Evolutionary conservation across 2,888 invertebrate genomes (phyloP).

Genomic region (Mechanitis mazaeus): DNA sequence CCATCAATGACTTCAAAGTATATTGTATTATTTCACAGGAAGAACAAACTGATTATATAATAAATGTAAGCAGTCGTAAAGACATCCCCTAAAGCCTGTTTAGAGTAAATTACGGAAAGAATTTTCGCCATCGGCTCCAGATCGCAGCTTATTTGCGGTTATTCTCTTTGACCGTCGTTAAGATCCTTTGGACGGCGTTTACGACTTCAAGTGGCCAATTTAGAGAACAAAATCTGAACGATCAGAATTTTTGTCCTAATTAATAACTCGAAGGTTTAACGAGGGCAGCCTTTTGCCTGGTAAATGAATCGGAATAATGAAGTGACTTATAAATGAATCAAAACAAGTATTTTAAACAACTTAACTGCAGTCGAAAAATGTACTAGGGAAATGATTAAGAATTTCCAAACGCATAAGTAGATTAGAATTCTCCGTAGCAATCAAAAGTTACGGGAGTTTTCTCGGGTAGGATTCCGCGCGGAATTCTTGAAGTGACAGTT

Average conservation of each 20-base stretch:
- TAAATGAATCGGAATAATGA: slow-evolving; percentile 62
- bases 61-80: slow-evolving; percentile 66
- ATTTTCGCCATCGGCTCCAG: slow-evolving; percentile 67
- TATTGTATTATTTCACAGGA: slow-evolving; percentile 4
- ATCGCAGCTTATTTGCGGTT: slow-evolving; percentile 76
- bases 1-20: neutral
- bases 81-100: slow-evolving; percentile 61
- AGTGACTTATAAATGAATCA: slow-evolving; percentile 47
- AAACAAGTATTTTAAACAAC: slow-evolving; percentile 15
- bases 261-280: slow-evolving; percentile 63
- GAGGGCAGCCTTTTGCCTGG: slow-evolving; percentile 57
- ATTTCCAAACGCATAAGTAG: slow-evolving; percentile 64
- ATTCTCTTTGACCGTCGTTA: slow-evolving; percentile 77
- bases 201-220: slow-evolving; percentile 75
- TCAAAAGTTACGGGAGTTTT: slow-evolving; percentile 74
- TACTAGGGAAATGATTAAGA: slow-evolving; percentile 60
- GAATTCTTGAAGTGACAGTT: slow-evolving; percentile 77
- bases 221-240: slow-evolving; percentile 71
- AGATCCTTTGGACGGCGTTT: slow-evolving; percentile 72
- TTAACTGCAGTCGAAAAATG: slow-evolving; percentile 35
- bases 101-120: slow-evolving; percentile 73
- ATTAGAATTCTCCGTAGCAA: slow-evolving; percentile 65
- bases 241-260: slow-evolving; percentile 75
- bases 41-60: slow-evolving; percentile 46
- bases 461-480: slow-evolving; percentile 69